Percentiles rank a stretch among this genome's conserved stretches.
Evolutionary conservation across 2,888 invertebrate genomes (phyloP).

Genomic region (Gerris lacustris): DNA sequence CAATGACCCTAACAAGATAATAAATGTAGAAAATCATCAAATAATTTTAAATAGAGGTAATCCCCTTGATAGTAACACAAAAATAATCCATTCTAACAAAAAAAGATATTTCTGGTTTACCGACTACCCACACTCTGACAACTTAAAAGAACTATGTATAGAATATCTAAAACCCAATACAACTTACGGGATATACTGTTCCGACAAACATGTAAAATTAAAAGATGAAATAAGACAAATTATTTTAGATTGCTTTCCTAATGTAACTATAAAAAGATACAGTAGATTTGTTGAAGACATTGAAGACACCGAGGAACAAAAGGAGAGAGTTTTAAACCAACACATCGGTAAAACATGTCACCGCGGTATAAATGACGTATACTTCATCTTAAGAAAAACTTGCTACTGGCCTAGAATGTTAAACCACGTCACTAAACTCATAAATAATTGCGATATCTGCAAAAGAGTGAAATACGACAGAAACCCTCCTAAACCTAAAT

Average conservation of each 20-base stretch:
- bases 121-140: background rate
- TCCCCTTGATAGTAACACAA: background rate
- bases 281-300: background rate
- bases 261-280: slow-evolving; percentile 10
- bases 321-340: background rate
- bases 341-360: slow-evolving; percentile 3
- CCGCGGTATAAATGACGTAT: slow-evolving; percentile 9
- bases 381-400: background rate
- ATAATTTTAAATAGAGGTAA: slow-evolving; percentile 11
- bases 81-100: background rate
- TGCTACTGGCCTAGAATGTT: slow-evolving; percentile 13
- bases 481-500: background rate
- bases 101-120: slow-evolving; percentile 1
- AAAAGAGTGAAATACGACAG: slow-evolving; percentile 10
- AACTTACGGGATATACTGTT: slow-evolving; percentile 11
- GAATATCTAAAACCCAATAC: slow-evolving; percentile 4
- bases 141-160: background rate
- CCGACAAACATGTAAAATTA: background rate
- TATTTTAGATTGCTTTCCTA: background rate
- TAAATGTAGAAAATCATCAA: slow-evolving; percentile 8
- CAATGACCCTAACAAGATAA: background rate
- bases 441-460: slow-evolving; percentile 10
- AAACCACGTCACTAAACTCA: slow-evolving; percentile 2
- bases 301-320: background rate
- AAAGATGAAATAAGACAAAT: background rate